These are phyloP conservation scores for Oegoconia quadripuncta DNA, from an alignment of 2,888 invertebrate genomes.

Conservation along the genomic window DNA sequence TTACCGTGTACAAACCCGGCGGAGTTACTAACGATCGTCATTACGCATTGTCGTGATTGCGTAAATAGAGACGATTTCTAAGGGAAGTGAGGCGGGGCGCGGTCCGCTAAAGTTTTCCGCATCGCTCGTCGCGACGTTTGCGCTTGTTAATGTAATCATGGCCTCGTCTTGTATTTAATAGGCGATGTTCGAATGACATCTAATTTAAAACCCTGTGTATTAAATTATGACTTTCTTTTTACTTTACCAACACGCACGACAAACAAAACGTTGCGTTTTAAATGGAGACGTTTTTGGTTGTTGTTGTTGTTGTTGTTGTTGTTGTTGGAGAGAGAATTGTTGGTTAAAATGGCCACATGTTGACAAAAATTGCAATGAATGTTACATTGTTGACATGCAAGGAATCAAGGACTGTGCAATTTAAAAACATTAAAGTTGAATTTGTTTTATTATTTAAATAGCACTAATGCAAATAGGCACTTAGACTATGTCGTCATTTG, in stretches of 20 bases:
- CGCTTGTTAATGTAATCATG: slow-evolving; percentile 61
- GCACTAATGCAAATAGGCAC: too few species aligned
- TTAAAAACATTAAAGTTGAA: background rate
- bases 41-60: slow-evolving; percentile 73
- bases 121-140: slow-evolving; percentile 52
- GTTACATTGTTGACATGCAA: background rate
- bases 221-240: too few species aligned
- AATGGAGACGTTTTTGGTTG: too few species aligned
- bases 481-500: too few species aligned
- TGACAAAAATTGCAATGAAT: slow-evolving; percentile 1
- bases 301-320: too few species aligned
- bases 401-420: background rate
- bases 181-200: slow-evolving; percentile 32
- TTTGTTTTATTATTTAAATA: too few species aligned
- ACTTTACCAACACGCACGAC: too few species aligned
- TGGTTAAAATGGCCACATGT: background rate
- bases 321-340: background rate
- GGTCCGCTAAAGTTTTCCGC: slow-evolving; percentile 57
- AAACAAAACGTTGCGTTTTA: too few species aligned
- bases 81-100: slow-evolving; percentile 56
- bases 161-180: slow-evolving; percentile 42
- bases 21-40: slow-evolving; percentile 66
- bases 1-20: slow-evolving; percentile 60
- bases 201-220: slow-evolving; percentile 35
- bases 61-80: slow-evolving; percentile 65